Base-by-base conservation (phyloP, 2,888 invertebrate genomes). In the Hedychridium roseum region DNA sequence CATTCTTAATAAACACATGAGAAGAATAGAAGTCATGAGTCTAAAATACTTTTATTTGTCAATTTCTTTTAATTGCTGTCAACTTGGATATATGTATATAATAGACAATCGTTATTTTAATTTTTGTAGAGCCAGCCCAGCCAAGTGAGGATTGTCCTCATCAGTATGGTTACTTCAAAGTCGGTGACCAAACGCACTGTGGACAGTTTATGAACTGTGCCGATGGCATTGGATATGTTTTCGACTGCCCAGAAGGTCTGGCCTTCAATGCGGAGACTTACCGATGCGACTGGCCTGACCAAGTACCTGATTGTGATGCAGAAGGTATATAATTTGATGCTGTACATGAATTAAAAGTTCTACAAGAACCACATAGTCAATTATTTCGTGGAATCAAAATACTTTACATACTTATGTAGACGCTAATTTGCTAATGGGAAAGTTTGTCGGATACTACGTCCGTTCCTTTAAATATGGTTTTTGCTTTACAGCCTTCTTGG, bases 251-350 rank as follows among this genome's bases (percentile, higher is more conserved):
- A 0, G 92, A 90, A 67, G 93, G 93, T 15, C 81, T 94, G 40
- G 92, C 92, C 5, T 92, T 86, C 80, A 89, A 86, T 74, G 81
- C 85, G 1, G 85, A 84, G 7, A 84, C 82, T 6, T 90, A 91
- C 72, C 85, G 88, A 41, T 94, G 94, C 74, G 92, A 94, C 54
- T 94, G 92, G 92, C 91, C 93, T 2, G 94, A 94, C 80, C 85
- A 89, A 76, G 92, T 92, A 0, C 76, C 85, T 2, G 87, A 88
- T 45, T 93, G 92, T 66, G 88, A 93, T 71, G 88, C 89, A 38
- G 92, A 91, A 84, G 87, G 91, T 89, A 78, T 43, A 5, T 17
- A 23, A 23, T 9, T 6, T 23, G 5, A 5, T 6, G 9, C 23
- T 23, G 59, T 41, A 50, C 15, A 26, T 34, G 12, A 7, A 15